These are phyloP conservation scores for Episyrphus balteatus DNA, from an alignment of 1,140 invertebrate genomes.

Conservation along the genomic window DNA sequence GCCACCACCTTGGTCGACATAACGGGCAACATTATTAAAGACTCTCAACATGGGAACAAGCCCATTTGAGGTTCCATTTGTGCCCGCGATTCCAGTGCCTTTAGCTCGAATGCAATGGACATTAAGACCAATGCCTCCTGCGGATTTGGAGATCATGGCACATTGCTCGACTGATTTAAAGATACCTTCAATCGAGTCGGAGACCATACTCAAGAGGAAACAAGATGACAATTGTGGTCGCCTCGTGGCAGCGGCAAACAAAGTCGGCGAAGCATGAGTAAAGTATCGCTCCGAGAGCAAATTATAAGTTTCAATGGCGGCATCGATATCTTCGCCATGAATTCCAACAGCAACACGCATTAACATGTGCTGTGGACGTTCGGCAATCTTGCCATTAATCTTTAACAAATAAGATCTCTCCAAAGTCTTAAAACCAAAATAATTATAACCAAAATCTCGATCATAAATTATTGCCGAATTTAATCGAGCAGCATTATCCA, in stretches of 20 bases:
- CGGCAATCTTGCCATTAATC: constrained; percentile 87
- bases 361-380: constrained; percentile 96
- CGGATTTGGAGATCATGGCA: constrained; percentile 92
- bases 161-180: constrained; percentile 90
- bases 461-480: constrained; percentile 98
- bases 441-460: constrained; percentile 94
- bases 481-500: constrained; percentile 74
- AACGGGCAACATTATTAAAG: constrained; percentile 91
- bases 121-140: constrained; percentile 95
- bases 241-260: constrained; percentile 90
- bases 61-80: constrained; percentile 92
- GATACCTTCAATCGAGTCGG: constrained; percentile 98
- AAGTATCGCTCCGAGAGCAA: constrained; percentile 92
- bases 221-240: constrained; percentile 91
- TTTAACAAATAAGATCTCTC: constrained; percentile 92
- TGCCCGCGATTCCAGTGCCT: constrained; percentile 87
- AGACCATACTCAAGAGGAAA: constrained; percentile 89
- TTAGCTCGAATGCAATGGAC: constrained; percentile 91
- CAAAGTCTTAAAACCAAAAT: constrained; percentile 98
- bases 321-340: constrained; percentile 86
- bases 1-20: constrained; percentile 97
- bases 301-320: constrained; percentile 95
- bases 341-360: constrained; percentile 97
- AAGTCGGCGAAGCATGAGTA: constrained; percentile 94
- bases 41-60: constrained; percentile 95